Conservation (phyloP, 2,888 invertebrate genomes). For the Caenorhabditis virilis region DNA sequence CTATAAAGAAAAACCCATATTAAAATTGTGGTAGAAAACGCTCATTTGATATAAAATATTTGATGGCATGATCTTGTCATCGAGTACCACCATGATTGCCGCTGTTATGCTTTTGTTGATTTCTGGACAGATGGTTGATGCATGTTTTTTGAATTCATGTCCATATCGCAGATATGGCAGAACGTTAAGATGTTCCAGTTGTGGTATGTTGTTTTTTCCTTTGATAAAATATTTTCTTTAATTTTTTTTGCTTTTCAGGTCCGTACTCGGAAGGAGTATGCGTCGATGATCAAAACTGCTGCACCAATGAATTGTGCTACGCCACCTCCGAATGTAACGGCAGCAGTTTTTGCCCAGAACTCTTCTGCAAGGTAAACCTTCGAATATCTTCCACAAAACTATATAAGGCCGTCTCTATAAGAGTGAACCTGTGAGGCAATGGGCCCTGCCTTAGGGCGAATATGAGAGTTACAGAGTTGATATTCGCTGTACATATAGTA, state of each 20-base stretch:
- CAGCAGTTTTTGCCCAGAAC: slow-evolving; percentile 32
- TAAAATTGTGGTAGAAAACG: no score
- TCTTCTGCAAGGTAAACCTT: no score
- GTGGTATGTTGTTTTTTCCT: slow-evolving; percentile 35
- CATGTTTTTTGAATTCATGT: slow-evolving; percentile 64
- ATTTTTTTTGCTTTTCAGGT: no score
- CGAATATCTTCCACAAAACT: no score
- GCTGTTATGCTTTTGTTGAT: slow-evolving; percentile 5
- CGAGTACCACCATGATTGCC: slow-evolving; percentile 10
- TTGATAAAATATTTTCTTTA: neutral
- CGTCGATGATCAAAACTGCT: slow-evolving; percentile 48
- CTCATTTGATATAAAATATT: no score
- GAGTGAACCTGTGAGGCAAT: no score
- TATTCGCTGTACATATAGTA: no score
- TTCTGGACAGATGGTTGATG: slow-evolving; percentile 10
- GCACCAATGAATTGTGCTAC: slow-evolving; percentile 49
- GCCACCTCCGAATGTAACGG: slow-evolving; percentile 35
- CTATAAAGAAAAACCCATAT: no score
- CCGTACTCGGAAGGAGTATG: slow-evolving; percentile 51
- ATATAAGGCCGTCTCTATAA: no score
- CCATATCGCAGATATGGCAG: slow-evolving; percentile 63
- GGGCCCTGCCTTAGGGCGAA: no score
- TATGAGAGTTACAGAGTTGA: no score
- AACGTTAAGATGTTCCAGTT: slow-evolving; percentile 47
- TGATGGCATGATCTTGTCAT: no score